Evolutionary conservation across 2,797 vertebrate species (phyloP), one percentile per base, ranked within the genome.

Genomic region (Esox lucius): DNA sequence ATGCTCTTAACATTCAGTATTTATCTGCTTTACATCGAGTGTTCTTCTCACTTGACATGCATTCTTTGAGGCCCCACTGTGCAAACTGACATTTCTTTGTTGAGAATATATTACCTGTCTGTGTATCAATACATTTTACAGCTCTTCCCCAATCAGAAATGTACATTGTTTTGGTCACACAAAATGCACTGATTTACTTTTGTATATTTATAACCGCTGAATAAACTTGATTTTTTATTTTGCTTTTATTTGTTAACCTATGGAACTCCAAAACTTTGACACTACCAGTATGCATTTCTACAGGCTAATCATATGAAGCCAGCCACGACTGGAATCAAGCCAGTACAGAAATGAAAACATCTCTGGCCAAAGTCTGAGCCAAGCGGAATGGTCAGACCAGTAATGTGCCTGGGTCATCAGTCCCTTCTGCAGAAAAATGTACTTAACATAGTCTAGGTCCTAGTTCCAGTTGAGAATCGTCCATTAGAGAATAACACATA

Each of bases 151-250:
- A 22, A 35, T 22, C 51, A 24, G 53, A 62, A 17, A 69, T 71
- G 46, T 76, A 24, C 71, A 72, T 74, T 73, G 61, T 70, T 74
- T 75, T 59, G 51, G 74, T 87, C 82, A 81, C 78, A 78, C 48
- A 87, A 71, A 83, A 90, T 91, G 93, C 93, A 94, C 94, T 94
- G 94, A 94, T 86, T 88, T 59, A 46, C n/a, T 83, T 80, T 53
- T n/a, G 66, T 85, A 79, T 88, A 86, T 88, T 89, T 91, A 89
- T 87, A 84, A 73, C 72, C 65, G 81, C 76, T 83, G 81, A 89
- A 80, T 84, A 82, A 90, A 87, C 85, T 89, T 86, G 87, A 85
- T 64, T 75, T 71, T 16, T 19, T 46, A 61, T 68, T 42, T 61
- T 78, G 68, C 80, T 75, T 46, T 7, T 59, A 35, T 46, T 12